Evolutionary conservation across 2,888 invertebrate species (phyloP).

Genomic region (Morpho helenor): DNA sequence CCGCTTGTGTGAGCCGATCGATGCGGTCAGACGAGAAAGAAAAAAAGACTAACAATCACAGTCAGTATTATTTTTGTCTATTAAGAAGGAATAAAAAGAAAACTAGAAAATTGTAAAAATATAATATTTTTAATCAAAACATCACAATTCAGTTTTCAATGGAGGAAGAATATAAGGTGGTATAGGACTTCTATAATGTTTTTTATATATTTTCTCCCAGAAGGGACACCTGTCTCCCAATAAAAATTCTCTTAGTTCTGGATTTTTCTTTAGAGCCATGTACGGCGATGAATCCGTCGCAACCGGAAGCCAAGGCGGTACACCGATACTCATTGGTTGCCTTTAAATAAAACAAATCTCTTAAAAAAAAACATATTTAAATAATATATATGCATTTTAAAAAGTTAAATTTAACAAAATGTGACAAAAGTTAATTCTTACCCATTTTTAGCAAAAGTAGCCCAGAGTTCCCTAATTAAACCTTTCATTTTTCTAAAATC

Average conservation of each 20-base stretch:
- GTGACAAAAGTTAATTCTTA: constrained; percentile 4
- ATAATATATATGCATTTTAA: too few relatives aligned
- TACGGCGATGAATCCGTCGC: constrained; percentile 32
- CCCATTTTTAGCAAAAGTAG: constrained; percentile 27
- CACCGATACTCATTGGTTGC: constrained; percentile 35
- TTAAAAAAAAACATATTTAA: too few relatives aligned
- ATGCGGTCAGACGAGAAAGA: too few relatives aligned
- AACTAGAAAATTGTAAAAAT: too few relatives aligned
- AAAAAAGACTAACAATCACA: too few relatives aligned
- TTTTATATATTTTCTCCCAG: constrained; percentile 46
- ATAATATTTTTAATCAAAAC: too few relatives aligned
- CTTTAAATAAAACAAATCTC: constrained; percentile 28
- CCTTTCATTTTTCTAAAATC: constrained; percentile 31
- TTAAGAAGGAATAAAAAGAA: too few relatives aligned
- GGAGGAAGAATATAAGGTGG: constrained; percentile 28
- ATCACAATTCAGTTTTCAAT: background rate
- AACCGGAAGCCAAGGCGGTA: constrained; percentile 37
- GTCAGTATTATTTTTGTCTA: too few relatives aligned
- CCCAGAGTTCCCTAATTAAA: constrained; percentile 31
- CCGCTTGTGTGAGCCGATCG: too few relatives aligned
- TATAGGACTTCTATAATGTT: constrained; percentile 36
- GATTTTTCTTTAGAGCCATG: constrained; percentile 36
- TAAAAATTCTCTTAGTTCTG: constrained; percentile 32
- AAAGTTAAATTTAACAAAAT: background rate
- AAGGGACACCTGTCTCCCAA: constrained; percentile 33